phyloP scores from a whole-genome alignment of 2,888 invertebrate species.

The Cheilosia grossa region DNA sequence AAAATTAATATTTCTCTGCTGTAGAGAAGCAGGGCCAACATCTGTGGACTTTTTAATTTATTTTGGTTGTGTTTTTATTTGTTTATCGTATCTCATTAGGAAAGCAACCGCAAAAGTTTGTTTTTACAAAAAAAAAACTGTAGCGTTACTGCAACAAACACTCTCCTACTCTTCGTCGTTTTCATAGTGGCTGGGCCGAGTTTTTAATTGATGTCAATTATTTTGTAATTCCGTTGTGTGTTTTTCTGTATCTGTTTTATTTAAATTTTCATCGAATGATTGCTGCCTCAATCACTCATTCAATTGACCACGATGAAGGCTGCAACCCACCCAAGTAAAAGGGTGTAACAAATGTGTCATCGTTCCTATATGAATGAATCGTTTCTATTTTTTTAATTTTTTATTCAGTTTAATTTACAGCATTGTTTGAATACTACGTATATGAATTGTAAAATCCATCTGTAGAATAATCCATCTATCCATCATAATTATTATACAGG shows the following conservation, averaged over 20 bases:
- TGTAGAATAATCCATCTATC: slow-evolving; percentile 66
- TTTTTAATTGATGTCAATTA: slow-evolving; percentile 74
- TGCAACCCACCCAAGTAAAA: slow-evolving; percentile 2
- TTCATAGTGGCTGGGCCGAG: slow-evolving; percentile 32
- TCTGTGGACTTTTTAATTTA: slow-evolving; percentile 48
- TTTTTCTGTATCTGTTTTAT: slow-evolving; percentile 38
- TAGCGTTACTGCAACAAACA: slow-evolving; percentile 13
- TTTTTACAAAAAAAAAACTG: not conserved
- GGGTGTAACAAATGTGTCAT: slow-evolving; percentile 45
- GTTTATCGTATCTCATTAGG: slow-evolving; percentile 60
- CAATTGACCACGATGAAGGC: slow-evolving; percentile 65
- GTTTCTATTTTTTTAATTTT: not conserved
- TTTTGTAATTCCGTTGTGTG: slow-evolving; percentile 67
- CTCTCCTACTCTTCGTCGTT: slow-evolving; percentile 23
- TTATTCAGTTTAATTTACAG: slow-evolving; percentile 43
- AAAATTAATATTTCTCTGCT: slow-evolving; percentile 62
- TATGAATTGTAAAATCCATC: slow-evolving; percentile 25
- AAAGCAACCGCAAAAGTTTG: slow-evolving; percentile 11
- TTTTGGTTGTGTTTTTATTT: slow-evolving; percentile 28
- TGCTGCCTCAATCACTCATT: slow-evolving; percentile 58
- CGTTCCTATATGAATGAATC: slow-evolving; percentile 33
- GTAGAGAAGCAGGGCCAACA: not conserved
- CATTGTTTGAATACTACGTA: not conserved
- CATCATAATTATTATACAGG: slow-evolving; percentile 58
- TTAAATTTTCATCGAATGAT: slow-evolving; percentile 22